Evolutionary conservation across 1,140 invertebrate genomes (phyloP).

Genomic region (Cyclargus thomasi): DNA sequence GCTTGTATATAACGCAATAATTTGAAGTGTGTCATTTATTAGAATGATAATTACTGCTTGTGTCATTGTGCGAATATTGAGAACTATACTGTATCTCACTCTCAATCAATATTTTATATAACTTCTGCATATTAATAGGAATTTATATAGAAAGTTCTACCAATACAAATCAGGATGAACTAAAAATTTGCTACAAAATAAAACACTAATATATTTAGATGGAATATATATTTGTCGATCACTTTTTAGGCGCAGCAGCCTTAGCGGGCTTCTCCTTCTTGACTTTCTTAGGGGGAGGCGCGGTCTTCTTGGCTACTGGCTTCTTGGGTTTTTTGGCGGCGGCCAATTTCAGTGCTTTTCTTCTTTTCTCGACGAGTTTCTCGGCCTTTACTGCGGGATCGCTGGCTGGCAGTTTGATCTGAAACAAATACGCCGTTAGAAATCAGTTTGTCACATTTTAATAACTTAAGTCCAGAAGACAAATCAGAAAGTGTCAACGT

Average conservation of each 20-base stretch:
- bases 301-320: conserved; percentile 61
- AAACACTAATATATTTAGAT: conserved; percentile 3
- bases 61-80: too few species aligned
- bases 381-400: conserved; percentile 73
- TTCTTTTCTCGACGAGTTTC: conserved; percentile 72
- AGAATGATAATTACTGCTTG: too few species aligned
- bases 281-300: conserved; percentile 47
- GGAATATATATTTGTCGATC: conserved; percentile 26
- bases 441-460: not conserved
- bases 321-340: conserved; percentile 76
- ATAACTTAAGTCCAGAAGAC: not conserved
- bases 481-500: conserved; percentile 71
- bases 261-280: conserved; percentile 45
- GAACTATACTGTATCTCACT: too few species aligned
- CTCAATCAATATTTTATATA: too few species aligned
- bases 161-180: too few species aligned
- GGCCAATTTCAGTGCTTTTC: conserved; percentile 71
- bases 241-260: conserved; percentile 35
- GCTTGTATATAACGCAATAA: too few species aligned
- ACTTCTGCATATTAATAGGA: too few species aligned
- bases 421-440: conserved; percentile 25
- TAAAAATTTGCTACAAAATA: not conserved
- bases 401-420: conserved; percentile 75
- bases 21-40: too few species aligned
- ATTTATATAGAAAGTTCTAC: too few species aligned